Base-by-base conservation (phyloP, 2,888 invertebrate genomes). In the Belgica antarctica region DNA sequence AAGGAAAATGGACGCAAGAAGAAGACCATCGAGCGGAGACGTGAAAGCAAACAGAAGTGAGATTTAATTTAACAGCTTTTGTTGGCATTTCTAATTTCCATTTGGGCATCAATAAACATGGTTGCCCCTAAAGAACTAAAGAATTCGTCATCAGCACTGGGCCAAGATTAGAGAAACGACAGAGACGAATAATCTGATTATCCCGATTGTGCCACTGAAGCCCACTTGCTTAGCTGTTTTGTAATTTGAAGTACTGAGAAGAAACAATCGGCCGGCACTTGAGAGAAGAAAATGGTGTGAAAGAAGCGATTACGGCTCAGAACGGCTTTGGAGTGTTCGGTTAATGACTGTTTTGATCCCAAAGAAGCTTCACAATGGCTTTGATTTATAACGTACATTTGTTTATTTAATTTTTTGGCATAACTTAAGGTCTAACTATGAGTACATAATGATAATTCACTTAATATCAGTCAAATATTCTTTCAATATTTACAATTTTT, bases 1-100 rank as follows among this genome's bases (percentile, higher is more conserved):
- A 27, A 65, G 52, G 52, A 68, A 68, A 68, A 68, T 68, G 68
- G 68, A 57, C 68, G 68, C 24, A 47, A n/a, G n/a, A n/a, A n/a
- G n/a, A n/a, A n/a, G n/a, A n/a, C n/a, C n/a, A n/a, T n/a, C n/a
- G n/a, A n/a, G n/a, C n/a, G 47, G 34, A 62, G 34, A 62, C 62
- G 34, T 5, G 31, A 68, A 57, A 46, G 24, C 68, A 68, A 68
- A 68, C 68, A 68, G 17, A 57, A 68, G 17, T 12, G 46, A 7
- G 15, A 46, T 15, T 15, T 12, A 46, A 52, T 25, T 68, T 31
- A 34, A 57, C 52, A 57, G 27, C 24, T 52, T 57, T 52, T 68
- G 57, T 68, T 68, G 52, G 57, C 19, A 57, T 47, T 68, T 57
- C 52, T 68, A 52, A 57, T 46, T n/a, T n/a, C n/a, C 12, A 46